These are phyloP conservation scores for Ceratina japonica DNA, from an alignment of 1,140 invertebrate species.

Conservation along the genomic window DNA sequence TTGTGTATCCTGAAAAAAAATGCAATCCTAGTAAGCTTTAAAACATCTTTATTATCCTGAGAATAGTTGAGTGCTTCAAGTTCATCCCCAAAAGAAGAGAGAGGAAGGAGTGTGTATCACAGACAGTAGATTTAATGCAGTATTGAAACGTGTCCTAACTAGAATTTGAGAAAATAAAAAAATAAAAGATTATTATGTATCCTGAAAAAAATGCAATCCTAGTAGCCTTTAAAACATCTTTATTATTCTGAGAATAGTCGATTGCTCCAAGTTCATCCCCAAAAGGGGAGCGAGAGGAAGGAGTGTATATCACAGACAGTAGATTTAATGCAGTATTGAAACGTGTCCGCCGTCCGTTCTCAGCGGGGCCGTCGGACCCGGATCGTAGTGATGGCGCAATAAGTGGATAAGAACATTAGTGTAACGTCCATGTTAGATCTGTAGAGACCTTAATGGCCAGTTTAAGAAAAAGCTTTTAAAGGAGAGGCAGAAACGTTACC, in stretches of 20 bases:
- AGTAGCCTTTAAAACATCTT: neutral
- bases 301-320: neutral
- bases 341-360: neutral
- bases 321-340: conserved; percentile 6
- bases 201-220: no score
- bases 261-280: neutral
- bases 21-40: neutral
- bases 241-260: no score
- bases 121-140: neutral
- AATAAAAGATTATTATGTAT: no score
- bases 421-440: conserved; percentile 56
- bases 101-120: neutral
- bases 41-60: neutral
- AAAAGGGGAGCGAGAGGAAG: neutral
- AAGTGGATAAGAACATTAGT: conserved; percentile 70
- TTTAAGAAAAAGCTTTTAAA: conserved; percentile 72
- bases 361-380: conserved; percentile 1
- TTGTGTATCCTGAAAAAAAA: no score
- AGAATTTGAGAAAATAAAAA: no score
- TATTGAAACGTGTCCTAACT: no score
- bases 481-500: conserved; percentile 63
- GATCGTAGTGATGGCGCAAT: conserved; percentile 55
- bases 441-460: conserved; percentile 63
- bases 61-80: no score
- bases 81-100: neutral